Conservation (phyloP, 2,797 vertebrate genomes). For the Remorina albescens region DNA sequence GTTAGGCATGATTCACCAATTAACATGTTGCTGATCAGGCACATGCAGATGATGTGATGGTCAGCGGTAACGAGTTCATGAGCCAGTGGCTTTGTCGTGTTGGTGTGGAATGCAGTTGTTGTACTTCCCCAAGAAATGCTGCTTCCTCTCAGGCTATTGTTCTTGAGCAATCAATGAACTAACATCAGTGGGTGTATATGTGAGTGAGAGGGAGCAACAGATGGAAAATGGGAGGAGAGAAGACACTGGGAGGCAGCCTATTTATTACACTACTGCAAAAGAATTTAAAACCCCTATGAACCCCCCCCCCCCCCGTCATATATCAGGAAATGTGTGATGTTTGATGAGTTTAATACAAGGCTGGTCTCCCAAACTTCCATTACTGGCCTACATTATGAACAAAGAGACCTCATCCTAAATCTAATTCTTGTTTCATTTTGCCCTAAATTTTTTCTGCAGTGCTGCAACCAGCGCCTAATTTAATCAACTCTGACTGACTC, state of each 20-base stretch:
- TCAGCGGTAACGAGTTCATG: conserved; percentile 29
- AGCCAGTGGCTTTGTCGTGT: conserved; percentile 36
- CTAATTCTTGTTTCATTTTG: too few species aligned
- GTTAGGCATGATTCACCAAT: conserved; percentile 10
- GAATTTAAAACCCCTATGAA: conserved; percentile 33
- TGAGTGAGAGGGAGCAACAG: conserved; percentile 25
- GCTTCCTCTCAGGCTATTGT: conserved; percentile 78
- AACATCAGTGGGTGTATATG: conserved; percentile 63
- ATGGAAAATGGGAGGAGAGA: conserved; percentile 56
- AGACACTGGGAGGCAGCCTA: conserved; percentile 21
- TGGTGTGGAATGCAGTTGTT: conserved; percentile 63
- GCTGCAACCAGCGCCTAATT: neutral
- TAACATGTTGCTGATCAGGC: conserved; percentile 8
- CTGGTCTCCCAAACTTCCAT: neutral
- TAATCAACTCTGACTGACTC: neutral
- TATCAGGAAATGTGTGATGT: neutral
- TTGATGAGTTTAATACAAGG: neutral
- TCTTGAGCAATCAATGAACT: conserved; percentile 77
- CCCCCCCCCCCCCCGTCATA: neutral
- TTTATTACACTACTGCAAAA: neutral
- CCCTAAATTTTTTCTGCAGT: neutral
- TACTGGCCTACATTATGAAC: neutral
- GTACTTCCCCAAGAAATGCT: conserved; percentile 62
- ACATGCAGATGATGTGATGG: conserved; percentile 12
- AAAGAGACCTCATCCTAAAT: too few species aligned